Base-by-base conservation (phyloP, 2,888 invertebrate genomes). In the Merodon equestris region DNA sequence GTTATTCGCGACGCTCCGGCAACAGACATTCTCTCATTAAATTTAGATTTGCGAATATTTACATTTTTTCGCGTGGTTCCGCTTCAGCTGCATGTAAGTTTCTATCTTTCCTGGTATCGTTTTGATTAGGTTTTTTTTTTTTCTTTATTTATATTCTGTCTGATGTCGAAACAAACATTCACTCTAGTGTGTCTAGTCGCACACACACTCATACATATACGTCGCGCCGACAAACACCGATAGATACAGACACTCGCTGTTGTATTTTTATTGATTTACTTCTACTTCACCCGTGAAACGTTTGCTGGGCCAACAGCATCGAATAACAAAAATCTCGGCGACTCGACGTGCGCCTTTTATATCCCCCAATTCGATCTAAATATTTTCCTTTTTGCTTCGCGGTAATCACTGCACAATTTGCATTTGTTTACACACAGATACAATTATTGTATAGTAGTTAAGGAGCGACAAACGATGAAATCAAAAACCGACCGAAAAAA, bases 251-350 rank as follows among this genome's bases (percentile, higher is more conserved):
- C 63, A 61, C 56, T 67, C 72, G 42, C 72, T 77, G 77, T 77
- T 77, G 67, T 73, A 77, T 67, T 73, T 77, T 77, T 77, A 77
- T 77, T 77, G 77, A 77, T 77, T 77, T 77, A 77, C 72, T 72
- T 51, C 50, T 27, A 27, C 27, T 27, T 27, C 27, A 51, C 51
- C 66, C 72, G 67, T 67, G 60, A 53, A 77, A 72, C 61, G 77
- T 73, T 77, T 72, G 67, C 77, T 63, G 61, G 61, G 58, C 72
- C 67, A 68, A 74, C 58, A 64, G 74, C 79, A 58, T 68, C 60
- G 74, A 74, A 74, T 74, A 68, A 79, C 74, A 79, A 70, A 79
- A 74, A 73, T 79, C 60, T 50, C 40, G 15, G 53, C 54, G 58
- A 60, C 48, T 68, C 36, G 18, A 54, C 63, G 34, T 18, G 48